phyloP scores from a whole-genome alignment of 2,797 vertebrate species.

The Molothrus ater region DNA sequence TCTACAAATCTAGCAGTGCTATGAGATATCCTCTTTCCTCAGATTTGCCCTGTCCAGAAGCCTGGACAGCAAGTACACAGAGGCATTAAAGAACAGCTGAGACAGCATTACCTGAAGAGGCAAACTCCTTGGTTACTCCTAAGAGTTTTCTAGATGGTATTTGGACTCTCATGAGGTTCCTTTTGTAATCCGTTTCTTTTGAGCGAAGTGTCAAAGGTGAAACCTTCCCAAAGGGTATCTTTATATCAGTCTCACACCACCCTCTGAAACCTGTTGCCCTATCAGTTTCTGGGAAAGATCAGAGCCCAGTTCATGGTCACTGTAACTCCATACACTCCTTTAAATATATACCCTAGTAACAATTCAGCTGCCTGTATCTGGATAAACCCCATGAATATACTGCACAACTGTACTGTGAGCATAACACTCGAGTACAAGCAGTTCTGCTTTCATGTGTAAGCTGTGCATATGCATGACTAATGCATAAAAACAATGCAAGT shows the following conservation, averaged over 20 bases:
- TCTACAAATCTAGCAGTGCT: background rate
- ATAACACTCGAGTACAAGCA: fast-evolving
- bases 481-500: background rate
- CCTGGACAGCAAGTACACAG: background rate
- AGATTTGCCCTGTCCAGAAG: background rate
- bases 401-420: background rate
- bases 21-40: background rate
- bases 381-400: background rate
- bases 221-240: background rate
- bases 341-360: background rate
- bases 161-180: background rate
- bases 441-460: background rate
- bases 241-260: background rate
- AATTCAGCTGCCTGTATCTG: background rate
- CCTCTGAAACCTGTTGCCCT: background rate
- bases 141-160: background rate
- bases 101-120: background rate
- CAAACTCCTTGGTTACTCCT: background rate
- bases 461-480: background rate
- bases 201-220: background rate
- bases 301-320: background rate
- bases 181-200: background rate
- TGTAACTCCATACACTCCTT: background rate
- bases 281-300: background rate
- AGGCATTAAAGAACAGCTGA: background rate